phyloP scores from a whole-genome alignment of 2,113 vertebrate genomes.

The Varanus komodoensis region DNA sequence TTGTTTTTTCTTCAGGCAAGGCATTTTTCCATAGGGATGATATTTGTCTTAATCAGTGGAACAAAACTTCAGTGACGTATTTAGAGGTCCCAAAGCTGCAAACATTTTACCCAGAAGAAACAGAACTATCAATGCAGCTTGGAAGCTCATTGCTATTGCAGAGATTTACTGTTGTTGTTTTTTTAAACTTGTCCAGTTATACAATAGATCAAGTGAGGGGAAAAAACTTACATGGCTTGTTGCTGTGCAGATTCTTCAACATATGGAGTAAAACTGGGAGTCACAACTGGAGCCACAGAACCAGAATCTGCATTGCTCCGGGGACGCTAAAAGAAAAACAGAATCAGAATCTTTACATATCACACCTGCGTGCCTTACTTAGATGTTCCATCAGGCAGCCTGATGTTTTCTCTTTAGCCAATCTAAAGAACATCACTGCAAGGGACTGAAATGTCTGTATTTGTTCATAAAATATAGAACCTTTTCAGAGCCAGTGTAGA shows the following conservation, averaged over 20 bases:
- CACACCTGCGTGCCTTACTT: not conserved
- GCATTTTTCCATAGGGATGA: conserved; percentile 8
- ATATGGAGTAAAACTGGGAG: conserved; percentile 88
- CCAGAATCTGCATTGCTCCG: conserved; percentile 56
- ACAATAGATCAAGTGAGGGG: not conserved
- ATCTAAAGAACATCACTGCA: not conserved
- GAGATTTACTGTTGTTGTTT: not conserved
- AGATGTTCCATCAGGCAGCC: not conserved
- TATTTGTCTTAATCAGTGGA: conserved; percentile 9
- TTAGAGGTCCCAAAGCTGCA: not conserved
- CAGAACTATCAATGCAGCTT: not conserved
- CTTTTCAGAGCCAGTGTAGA: not conserved
- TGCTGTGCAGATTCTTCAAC: conserved; percentile 90
- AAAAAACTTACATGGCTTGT: conserved; percentile 89
- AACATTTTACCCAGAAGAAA: not conserved
- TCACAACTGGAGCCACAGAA: not conserved
- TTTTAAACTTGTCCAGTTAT: not conserved
- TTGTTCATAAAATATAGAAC: not conserved
- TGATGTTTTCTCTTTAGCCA: no score
- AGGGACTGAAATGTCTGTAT: not conserved
- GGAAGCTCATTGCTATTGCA: fast-evolving
- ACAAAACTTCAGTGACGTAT: conserved; percentile 13
- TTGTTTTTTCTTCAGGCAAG: conserved; percentile 22
- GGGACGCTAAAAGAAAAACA: conserved; percentile 72
- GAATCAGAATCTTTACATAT: not conserved